phyloP scores from a whole-genome alignment of 2,113 vertebrate species.

The Symphodus melops region DNA sequence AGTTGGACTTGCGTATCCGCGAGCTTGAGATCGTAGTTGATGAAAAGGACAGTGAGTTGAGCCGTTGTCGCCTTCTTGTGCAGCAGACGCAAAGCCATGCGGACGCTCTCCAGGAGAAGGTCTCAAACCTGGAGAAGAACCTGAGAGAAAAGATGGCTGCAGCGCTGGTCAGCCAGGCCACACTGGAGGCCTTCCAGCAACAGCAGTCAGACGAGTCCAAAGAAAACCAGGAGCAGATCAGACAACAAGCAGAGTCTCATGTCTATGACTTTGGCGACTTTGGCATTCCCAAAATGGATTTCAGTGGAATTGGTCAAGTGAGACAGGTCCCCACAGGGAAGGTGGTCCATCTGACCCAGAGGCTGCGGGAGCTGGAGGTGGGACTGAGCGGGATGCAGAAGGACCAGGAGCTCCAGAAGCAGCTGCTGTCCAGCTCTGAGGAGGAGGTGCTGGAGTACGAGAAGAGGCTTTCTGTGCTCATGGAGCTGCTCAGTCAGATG shows the following conservation, averaged over 20 bases:
- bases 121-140: conserved; percentile 84
- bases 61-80: conserved; percentile 77
- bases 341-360: conserved; percentile 82
- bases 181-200: conserved; percentile 87
- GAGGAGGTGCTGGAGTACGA: conserved; percentile 88
- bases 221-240: conserved; percentile 30
- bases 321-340: conserved; percentile 67
- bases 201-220: conserved; percentile 40
- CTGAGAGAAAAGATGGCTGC: conserved; percentile 88
- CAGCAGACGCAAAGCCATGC: conserved; percentile 80
- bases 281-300: conserved; percentile 58
- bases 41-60: conserved; percentile 86
- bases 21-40: conserved; percentile 82
- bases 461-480: conserved; percentile 83
- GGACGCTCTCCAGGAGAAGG: conserved; percentile 77
- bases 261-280: conserved; percentile 54
- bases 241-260: background rate
- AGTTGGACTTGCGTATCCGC: conserved; percentile 75
- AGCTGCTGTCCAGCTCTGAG: conserved; percentile 86
- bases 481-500: conserved; percentile 83
- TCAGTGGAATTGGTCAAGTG: conserved; percentile 28
- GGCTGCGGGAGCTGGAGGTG: conserved; percentile 86
- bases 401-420: conserved; percentile 87
- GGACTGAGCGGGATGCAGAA: conserved; percentile 83
- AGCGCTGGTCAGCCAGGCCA: conserved; percentile 86